Base-by-base conservation (phyloP, 2,888 invertebrate species). In the Melanophora roralis region DNA sequence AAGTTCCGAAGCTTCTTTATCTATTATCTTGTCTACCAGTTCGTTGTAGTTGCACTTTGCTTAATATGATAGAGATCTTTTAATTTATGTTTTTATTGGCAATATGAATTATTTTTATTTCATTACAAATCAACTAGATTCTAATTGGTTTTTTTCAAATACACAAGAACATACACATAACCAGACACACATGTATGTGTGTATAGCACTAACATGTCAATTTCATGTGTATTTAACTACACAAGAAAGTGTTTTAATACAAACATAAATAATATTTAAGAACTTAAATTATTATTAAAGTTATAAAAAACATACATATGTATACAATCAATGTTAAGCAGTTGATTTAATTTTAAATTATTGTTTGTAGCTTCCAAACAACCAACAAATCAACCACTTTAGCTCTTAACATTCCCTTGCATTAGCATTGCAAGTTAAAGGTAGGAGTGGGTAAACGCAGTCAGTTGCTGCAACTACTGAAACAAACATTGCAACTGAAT, bases 81-180 rank as follows among this genome's bases (percentile, higher is more conserved):
- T 51, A 75, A 68, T 75, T 75, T 75, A 75, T 75, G 62, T 21
- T 55, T 75, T 62, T 62, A 62, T 68, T 68, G 75, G 45, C 21
- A 55, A 55, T 62, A 62, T 68, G 75, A 75, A 75, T 75, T 62
- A 62, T 62, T 62, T 75, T 62, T 55, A 68, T 75, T 68, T 19
- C 47, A 21, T 53, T 55, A 75, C 53, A 55, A 75, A 73, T 55
- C 55, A 21, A 55, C 27, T 45, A 60, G n/a, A 19, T 60, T 51
- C 43, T 45, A 32, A n/a, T 36, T 16, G 55, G 36, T 16, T 55
- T 45, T 9, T 16, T 47, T 64, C 19, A 40, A 9, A 47, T 11
- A 21, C 3, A 21, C 34, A 40, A 5, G 27, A 45, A 19, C 7
- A 27, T 60, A 27, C 32, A 9, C 0, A 36, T 36, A 4, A 34